Conservation (phyloP, 2,888 invertebrate genomes). For the Andrena dorsata region DNA sequence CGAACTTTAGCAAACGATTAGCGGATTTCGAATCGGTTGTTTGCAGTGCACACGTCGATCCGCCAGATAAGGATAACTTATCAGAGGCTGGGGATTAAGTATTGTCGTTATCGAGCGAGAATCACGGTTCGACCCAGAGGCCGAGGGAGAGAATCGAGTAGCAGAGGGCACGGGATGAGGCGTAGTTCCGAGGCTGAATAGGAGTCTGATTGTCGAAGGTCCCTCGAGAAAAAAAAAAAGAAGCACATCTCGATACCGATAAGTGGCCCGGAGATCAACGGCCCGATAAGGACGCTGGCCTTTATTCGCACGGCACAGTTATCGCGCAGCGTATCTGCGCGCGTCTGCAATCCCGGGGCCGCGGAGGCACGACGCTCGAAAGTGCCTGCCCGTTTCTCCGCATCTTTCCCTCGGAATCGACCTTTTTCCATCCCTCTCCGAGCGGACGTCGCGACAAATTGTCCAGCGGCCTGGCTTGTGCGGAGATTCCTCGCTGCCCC, state of each 20-base stretch:
- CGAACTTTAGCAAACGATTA: neutral
- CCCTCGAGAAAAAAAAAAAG: neutral
- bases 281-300: conserved; percentile 51
- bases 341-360: conserved; percentile 34
- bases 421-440: conserved; percentile 22
- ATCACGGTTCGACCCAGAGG: neutral
- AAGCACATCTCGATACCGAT: conserved; percentile 53
- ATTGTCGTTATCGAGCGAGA: neutral
- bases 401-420: conserved; percentile 20
- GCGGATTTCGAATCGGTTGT: neutral
- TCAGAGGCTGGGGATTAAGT: neutral
- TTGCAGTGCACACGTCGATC: neutral
- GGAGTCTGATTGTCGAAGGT: conserved; percentile 1
- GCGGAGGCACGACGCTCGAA: conserved; percentile 7
- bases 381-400: neutral
- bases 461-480: conserved; percentile 1
- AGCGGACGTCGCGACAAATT: conserved; percentile 23
- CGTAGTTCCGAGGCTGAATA: conserved; percentile 3
- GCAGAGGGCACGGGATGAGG: neutral
- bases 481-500: neutral
- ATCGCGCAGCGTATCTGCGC: conserved; percentile 48
- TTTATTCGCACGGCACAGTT: conserved; percentile 42
- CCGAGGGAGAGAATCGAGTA: neutral
- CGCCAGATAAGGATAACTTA: neutral
- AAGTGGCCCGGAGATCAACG: conserved; percentile 50